Evolutionary conservation across 2,113 vertebrate species (phyloP), one percentile per base, ranked within the genome.

Genomic region (Origma solitaria): DNA sequence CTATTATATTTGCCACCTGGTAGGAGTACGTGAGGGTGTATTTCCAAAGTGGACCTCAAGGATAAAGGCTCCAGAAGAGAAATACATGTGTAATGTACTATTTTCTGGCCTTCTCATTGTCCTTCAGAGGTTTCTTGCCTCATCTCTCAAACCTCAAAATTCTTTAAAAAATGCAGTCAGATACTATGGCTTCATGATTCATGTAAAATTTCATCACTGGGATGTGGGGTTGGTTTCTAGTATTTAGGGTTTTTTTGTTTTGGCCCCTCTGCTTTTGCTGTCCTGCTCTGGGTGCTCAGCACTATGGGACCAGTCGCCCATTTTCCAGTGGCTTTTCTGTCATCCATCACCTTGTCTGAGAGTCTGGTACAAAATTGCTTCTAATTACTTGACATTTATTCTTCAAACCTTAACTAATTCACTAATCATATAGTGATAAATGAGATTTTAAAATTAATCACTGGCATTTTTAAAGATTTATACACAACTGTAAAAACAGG

Each of bases 391-490:
- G 86, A 54, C 42, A 31, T 90, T 91, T 96, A 80, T 85, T 77
- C 83, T 91, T 91, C 82, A 95, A 92, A 91, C 57, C 57, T 89
- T 75, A 92, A 89, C 86, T 89, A 94, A 95, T 86, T 94, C 53
- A 86, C 58, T 77, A 80, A 73, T 92, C 87, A 79, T 82, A 84
- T 18, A 77, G 61, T 90, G 86, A 95, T 88, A 81, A 94, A 97
- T 82, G 92, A 82, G 91, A 87, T 88, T 91, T 94, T 88, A 70
- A 96, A 96, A 95, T 90, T 85, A 85, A 89, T 92, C 75, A 38
- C 78, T 90, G 78, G 54, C 84, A 97, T 94, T 82, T 94, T 82
- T 8, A 77, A 95, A 84, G 80, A 94, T 86, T 95, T 91, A 91
- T 84, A 81, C 20, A 68, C 37, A 94, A 82, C 44, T 84, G 28